These are phyloP conservation scores for Halichoerus grypus DNA, from an alignment of 2,113 vertebrate species.

Conservation along the genomic window DNA sequence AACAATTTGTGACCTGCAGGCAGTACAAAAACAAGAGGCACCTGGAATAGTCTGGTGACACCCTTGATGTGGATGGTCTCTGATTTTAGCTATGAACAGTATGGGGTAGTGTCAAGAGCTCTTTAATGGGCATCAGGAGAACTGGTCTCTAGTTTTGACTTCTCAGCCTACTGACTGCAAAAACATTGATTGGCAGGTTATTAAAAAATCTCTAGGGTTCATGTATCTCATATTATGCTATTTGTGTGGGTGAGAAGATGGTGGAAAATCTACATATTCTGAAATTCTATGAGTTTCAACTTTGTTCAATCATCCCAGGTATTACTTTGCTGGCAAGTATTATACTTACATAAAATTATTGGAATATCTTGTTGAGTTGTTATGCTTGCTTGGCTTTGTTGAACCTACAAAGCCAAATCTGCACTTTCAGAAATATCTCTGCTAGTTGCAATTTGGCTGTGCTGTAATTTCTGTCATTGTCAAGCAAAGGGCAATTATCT, in stretches of 20 bases:
- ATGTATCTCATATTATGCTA: background rate
- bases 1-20: background rate
- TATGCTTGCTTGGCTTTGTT: slow-evolving; percentile 17
- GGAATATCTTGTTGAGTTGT: background rate
- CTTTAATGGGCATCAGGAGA: background rate
- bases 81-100: background rate
- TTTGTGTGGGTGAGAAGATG: background rate
- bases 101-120: background rate
- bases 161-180: background rate
- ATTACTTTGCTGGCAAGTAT: background rate
- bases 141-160: background rate
- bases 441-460: slow-evolving; percentile 25
- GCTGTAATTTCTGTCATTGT: slow-evolving; percentile 24
- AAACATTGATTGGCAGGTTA: background rate
- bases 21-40: background rate
- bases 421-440: slow-evolving; percentile 13
- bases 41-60: background rate
- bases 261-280: background rate
- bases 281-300: background rate
- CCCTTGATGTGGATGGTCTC: background rate
- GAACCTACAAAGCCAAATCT: background rate
- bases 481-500: slow-evolving; percentile 51
- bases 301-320: background rate
- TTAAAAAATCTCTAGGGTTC: background rate
- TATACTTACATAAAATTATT: background rate